A percentile compares a stretch with the other conserved stretches of the same genome.
Evolutionary conservation across 2,888 invertebrate genomes (phyloP).

Genomic region (Chrysomela aeneicollis): DNA sequence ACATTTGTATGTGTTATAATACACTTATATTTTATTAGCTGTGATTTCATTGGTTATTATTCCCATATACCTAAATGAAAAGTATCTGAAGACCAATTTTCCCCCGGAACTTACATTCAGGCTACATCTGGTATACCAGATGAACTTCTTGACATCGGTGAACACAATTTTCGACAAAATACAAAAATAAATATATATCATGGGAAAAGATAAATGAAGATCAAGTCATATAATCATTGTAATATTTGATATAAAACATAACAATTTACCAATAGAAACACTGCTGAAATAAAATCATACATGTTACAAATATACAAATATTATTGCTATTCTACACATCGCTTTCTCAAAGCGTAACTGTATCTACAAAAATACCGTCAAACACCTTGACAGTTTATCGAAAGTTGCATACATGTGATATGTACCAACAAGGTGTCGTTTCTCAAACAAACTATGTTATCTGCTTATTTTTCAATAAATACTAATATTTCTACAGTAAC

Average conservation of each 20-base stretch:
- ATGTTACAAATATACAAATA: conserved; percentile 56
- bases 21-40: conserved; percentile 48
- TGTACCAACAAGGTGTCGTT: conserved; percentile 37
- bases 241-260: conserved; percentile 49
- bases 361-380: conserved; percentile 30
- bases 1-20: conserved; percentile 48
- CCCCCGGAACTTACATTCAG: too few species aligned
- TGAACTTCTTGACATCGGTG: too few species aligned
- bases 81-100: too few species aligned
- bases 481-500: conserved; percentile 47
- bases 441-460: conserved; percentile 39
- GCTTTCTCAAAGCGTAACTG: conserved; percentile 40
- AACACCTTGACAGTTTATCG: conserved; percentile 17
- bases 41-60: conserved; percentile 14
- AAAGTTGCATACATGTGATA: conserved; percentile 41
- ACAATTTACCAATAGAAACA: conserved; percentile 51
- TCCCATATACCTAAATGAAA: too few species aligned
- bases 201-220: too few species aligned
- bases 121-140: too few species aligned
- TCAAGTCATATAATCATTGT: too few species aligned
- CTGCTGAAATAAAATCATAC: conserved; percentile 49
- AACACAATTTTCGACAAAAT: too few species aligned
- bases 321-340: conserved; percentile 55
- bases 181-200: too few species aligned
- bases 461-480: conserved; percentile 40